A percentile compares a stretch with the other conserved stretches of the same genome.
These are phyloP conservation scores for Palythoa heliodiscus DNA, from an alignment of 92 coral and sea anemone species.

Conservation along the genomic window DNA sequence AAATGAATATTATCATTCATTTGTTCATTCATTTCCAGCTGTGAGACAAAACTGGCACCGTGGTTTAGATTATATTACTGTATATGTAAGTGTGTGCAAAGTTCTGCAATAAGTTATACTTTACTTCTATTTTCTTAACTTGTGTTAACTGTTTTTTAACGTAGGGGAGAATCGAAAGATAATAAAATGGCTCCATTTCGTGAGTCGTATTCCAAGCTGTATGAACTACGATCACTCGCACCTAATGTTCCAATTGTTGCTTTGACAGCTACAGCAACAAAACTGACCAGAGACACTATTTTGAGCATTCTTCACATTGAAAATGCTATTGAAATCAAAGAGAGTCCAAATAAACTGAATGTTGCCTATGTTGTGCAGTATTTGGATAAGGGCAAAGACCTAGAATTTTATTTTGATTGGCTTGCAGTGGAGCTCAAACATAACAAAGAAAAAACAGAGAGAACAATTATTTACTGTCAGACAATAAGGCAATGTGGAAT, in stretches of 20 bases:
- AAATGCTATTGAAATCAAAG: constrained; percentile 46
- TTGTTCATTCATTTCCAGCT: no score
- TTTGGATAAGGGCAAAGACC: constrained; percentile 49
- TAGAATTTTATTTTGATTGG: background rate
- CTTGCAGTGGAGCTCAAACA: background rate
- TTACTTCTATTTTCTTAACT: background rate
- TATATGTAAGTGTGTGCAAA: no score
- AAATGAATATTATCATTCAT: background rate
- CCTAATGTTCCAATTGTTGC: constrained; percentile 56
- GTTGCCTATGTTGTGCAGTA: constrained; percentile 53
- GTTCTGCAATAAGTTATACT: constrained; percentile 37
- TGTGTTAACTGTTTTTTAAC: background rate
- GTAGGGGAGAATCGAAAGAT: constrained; percentile 58
- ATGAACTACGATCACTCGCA: constrained; percentile 58
- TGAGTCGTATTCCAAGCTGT: constrained; percentile 49
- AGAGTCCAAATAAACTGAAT: constrained; percentile 61
- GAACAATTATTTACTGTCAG: constrained; percentile 71
- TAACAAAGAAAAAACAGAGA: background rate
- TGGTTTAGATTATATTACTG: no score
- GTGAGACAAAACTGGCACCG: no score
- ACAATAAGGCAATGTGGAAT: constrained; percentile 68
- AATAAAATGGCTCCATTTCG: constrained; percentile 58
- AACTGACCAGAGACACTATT: constrained; percentile 50
- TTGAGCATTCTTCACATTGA: constrained; percentile 51
- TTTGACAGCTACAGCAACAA: constrained; percentile 65